These are phyloP conservation scores for Periophthalmus magnuspinnatus DNA, from an alignment of 2,797 vertebrate species.

Conservation along the genomic window DNA sequence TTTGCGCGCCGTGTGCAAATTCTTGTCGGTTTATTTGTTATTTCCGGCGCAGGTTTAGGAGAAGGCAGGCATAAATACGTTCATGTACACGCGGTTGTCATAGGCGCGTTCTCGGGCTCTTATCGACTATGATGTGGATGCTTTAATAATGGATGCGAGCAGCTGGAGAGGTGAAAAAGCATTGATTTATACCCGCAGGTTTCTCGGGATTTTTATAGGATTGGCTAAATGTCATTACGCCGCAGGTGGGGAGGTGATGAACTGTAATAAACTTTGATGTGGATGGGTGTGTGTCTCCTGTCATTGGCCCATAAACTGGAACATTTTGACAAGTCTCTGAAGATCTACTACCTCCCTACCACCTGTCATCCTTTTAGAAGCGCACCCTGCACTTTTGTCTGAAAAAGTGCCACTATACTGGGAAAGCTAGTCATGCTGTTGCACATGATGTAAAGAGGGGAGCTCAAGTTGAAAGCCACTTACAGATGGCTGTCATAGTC, in stretches of 20 bases:
- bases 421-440: constrained; percentile 3
- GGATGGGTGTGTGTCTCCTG: constrained; percentile 72
- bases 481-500: constrained; percentile 19
- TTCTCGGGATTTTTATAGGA: constrained; percentile 81
- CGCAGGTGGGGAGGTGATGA: constrained; percentile 80
- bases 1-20: constrained; percentile 23
- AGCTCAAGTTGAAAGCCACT: constrained; percentile 4
- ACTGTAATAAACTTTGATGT: constrained; percentile 83
- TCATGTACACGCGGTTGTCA: constrained; percentile 46
- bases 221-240: constrained; percentile 84
- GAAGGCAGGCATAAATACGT: constrained; percentile 37
- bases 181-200: constrained; percentile 81
- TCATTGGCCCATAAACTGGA: constrained; percentile 72
- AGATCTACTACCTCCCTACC: constrained; percentile 64
- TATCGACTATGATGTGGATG: constrained; percentile 72
- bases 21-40: constrained; percentile 54
- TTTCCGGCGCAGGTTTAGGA: constrained; percentile 36
- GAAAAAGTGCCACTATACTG: constrained; percentile 18
- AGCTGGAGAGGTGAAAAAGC: constrained; percentile 76
- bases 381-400: constrained; percentile 35
- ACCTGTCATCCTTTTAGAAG: constrained; percentile 60
- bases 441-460: constrained; percentile 19
- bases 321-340: constrained; percentile 71
- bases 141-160: constrained; percentile 79
- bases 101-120: constrained; percentile 34